These are phyloP conservation scores for Drosophila funebris DNA, from an alignment of 1,140 invertebrate species.

Conservation along the genomic window DNA sequence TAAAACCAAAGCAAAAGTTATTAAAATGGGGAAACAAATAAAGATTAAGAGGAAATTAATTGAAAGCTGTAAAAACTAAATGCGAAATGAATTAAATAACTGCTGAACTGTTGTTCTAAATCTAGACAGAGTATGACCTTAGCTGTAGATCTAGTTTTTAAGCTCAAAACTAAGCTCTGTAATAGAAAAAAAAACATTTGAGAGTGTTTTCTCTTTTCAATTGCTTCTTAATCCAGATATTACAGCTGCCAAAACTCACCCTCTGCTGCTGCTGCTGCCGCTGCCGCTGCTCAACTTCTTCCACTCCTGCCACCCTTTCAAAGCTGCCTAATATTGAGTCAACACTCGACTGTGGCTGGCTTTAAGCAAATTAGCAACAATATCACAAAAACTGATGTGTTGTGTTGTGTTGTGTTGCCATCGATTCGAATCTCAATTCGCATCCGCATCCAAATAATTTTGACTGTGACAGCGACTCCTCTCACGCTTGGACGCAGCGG, in stretches of 20 bases:
- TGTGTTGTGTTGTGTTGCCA: no score
- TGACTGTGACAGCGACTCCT: constrained; percentile 33
- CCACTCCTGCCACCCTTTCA: neutral
- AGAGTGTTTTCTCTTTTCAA: neutral
- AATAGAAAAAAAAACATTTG: neutral
- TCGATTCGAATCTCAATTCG: constrained; percentile 7
- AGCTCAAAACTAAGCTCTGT: no score
- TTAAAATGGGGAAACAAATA: no score
- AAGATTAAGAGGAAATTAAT: neutral
- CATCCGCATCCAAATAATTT: constrained; percentile 10
- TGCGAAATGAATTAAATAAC: neutral
- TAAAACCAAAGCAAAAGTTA: no score
- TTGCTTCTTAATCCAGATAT: neutral
- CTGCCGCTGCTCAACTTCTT: neutral
- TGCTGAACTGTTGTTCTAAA: no score
- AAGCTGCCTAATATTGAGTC: neutral
- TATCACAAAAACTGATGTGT: constrained; percentile 69
- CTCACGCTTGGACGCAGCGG: constrained; percentile 66
- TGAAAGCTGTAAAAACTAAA: no score
- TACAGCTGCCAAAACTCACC: constrained; percentile 4
- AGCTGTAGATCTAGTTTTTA: neutral
- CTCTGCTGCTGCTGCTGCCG: neutral
- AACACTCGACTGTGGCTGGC: constrained; percentile 40
- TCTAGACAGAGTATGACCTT: no score
- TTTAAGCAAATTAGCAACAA: constrained; percentile 75